Base-by-base conservation (phyloP, 2,888 invertebrate species). In the Eilema griseolum region DNA sequence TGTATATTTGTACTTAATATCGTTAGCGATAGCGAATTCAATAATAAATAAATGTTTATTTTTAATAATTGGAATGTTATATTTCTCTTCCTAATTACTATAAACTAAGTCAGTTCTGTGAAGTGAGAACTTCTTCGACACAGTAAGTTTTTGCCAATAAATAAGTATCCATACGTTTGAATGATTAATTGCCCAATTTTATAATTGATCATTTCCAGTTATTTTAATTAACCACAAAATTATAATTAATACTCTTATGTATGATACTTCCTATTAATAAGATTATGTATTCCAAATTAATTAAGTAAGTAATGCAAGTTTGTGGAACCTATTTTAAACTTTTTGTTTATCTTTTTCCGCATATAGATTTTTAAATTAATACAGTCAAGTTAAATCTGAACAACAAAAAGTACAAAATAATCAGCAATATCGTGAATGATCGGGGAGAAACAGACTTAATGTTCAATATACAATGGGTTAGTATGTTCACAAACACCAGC, bases 401-500 rank as follows among this genome's bases (percentile, higher is more conserved):
- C 67, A 73, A 71, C 57, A 63, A 66, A 65, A n/a, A 52, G 79
- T 69, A 78, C 70, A 67, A 84, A 69, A 79, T 79, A 73, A 80
- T 81, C 75, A 72, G 75, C 66, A 78, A 77, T 68, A 75, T 65
- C 71, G 73, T 81, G 82, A 83, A 82, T 83, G 78, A 83, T 78
- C 76, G 76, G 70, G 52, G 76, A 80, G 74, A 70, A 66, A 69
- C 77, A 81, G 78, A 79, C 72, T 71, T 28, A 26, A 78, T 67
- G 69, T 69, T 75, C 75, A 70, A 79, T 83, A 76, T 78, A 81
- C 82, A 86, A 83, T 83, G 75, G 75, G 76, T 82, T 82, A 82
- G 83, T 82, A 83, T 78, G 78, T 69, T 79, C 78, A 85, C 82
- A 80, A 83, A 82, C 83, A 81, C 80, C 73, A 70, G 74, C 61